Evolutionary conservation across 1,140 invertebrate species (phyloP).

Genomic region (Wiebesia pumilae): DNA sequence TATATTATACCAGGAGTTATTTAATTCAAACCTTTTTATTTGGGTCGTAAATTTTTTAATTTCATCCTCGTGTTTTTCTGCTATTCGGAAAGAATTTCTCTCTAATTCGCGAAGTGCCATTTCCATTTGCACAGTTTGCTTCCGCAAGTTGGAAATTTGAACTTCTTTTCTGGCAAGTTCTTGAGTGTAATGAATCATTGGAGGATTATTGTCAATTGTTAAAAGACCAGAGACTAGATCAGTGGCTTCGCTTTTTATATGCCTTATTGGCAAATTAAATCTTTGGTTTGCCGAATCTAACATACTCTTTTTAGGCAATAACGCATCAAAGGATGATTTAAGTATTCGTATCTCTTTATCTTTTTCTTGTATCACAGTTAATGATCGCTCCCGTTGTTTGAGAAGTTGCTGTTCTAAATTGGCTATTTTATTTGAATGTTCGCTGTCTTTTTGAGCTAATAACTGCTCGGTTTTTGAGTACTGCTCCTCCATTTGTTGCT

Average conservation of each 20-base stretch:
- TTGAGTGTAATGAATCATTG: slow-evolving; percentile 89
- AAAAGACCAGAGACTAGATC: slow-evolving; percentile 68
- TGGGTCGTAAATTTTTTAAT: slow-evolving; percentile 75
- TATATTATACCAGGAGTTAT: background rate
- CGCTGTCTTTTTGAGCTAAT: slow-evolving; percentile 70
- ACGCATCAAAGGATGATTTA: slow-evolving; percentile 78
- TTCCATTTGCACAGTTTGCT: slow-evolving; percentile 84
- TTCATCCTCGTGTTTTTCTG: slow-evolving; percentile 78
- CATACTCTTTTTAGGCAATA: slow-evolving; percentile 66
- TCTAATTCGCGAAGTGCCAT: slow-evolving; percentile 80
- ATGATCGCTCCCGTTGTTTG: slow-evolving; percentile 85
- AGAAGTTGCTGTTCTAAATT: slow-evolving; percentile 85
- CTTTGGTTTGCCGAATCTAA: slow-evolving; percentile 46
- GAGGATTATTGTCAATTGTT: slow-evolving; percentile 76
- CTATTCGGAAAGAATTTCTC: slow-evolving; percentile 75
- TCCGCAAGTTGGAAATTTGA: slow-evolving; percentile 83
- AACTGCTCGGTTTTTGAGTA: slow-evolving; percentile 64
- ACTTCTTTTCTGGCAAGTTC: slow-evolving; percentile 88
- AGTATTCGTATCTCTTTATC: slow-evolving; percentile 85
- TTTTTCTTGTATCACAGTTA: slow-evolving; percentile 85
- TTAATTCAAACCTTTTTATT: slow-evolving; percentile 68
- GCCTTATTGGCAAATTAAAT: slow-evolving; percentile 43
- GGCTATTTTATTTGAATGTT: slow-evolving; percentile 77
- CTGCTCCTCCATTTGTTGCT: slow-evolving; percentile 77
- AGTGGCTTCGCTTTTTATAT: slow-evolving; percentile 54